These are phyloP conservation scores for Eupithecia vulgata DNA, from an alignment of 2,888 invertebrate species.

Conservation along the genomic window DNA sequence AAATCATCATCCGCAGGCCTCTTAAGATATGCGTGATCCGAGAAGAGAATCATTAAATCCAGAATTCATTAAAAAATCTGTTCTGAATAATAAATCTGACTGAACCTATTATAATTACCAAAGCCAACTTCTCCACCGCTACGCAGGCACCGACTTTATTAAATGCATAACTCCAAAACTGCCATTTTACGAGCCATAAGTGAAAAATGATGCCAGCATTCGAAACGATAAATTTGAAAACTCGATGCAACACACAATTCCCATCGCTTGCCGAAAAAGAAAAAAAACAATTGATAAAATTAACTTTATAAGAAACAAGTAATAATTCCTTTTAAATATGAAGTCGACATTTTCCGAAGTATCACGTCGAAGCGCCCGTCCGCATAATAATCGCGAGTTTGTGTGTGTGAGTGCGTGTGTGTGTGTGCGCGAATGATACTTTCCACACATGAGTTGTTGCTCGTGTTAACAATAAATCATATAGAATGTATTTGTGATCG, in stretches of 20 bases:
- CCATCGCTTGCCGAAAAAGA: constrained; percentile 28
- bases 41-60: too few species aligned
- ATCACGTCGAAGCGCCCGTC: constrained; percentile 57
- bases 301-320: constrained; percentile 43
- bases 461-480: constrained; percentile 82
- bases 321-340: constrained; percentile 49
- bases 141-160: constrained; percentile 8
- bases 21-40: too few species aligned
- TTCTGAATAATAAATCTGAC: not conserved
- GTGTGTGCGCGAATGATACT: constrained; percentile 70
- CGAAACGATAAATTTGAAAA: constrained; percentile 32
- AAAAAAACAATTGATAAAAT: constrained; percentile 44
- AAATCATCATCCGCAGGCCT: too few species aligned
- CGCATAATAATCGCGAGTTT: constrained; percentile 54
- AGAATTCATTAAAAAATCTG: not conserved
- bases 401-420: constrained; percentile 44
- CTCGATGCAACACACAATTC: constrained; percentile 34
- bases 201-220: constrained; percentile 23
- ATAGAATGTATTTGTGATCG: constrained; percentile 82
- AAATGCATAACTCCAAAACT: not conserved
- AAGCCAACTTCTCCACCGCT: not conserved
- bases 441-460: constrained; percentile 74
- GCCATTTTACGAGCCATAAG: constrained; percentile 16
- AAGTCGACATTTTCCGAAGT: constrained; percentile 60
- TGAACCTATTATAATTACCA: not conserved